Conservation (phyloP, 2,113 vertebrate genomes). For the Choloepus hoffmanni region DNA sequence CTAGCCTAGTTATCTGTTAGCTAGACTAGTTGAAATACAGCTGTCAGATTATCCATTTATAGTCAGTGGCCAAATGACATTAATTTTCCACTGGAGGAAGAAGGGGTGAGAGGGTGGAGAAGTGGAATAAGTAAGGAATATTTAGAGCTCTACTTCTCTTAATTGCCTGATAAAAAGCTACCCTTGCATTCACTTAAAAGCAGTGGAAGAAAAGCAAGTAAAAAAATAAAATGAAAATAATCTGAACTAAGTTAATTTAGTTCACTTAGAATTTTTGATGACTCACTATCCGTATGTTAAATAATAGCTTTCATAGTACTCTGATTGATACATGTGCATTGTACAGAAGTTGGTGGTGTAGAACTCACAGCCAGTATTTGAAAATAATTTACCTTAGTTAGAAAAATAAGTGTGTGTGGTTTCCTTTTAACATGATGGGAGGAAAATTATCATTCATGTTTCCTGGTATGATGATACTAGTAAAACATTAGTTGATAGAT, state of each 20-base stretch:
- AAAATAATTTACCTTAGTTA: background rate
- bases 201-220: background rate
- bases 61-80: background rate
- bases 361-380: background rate
- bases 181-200: background rate
- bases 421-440: background rate
- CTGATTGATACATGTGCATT: background rate
- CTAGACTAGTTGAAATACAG: background rate
- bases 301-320: background rate
- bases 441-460: background rate
- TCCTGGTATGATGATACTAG: background rate
- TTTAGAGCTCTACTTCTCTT: constrained; percentile 4
- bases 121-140: background rate
- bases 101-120: background rate
- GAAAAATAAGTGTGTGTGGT: background rate
- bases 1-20: background rate
- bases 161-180: background rate
- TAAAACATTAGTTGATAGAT: background rate
- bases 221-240: background rate
- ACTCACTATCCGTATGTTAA: background rate
- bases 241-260: background rate
- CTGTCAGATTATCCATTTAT: background rate
- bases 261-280: background rate
- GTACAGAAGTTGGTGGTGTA: background rate
- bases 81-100: background rate